phyloP scores from a whole-genome alignment of 1,140 invertebrate genomes.

The Heliconius himera region DNA sequence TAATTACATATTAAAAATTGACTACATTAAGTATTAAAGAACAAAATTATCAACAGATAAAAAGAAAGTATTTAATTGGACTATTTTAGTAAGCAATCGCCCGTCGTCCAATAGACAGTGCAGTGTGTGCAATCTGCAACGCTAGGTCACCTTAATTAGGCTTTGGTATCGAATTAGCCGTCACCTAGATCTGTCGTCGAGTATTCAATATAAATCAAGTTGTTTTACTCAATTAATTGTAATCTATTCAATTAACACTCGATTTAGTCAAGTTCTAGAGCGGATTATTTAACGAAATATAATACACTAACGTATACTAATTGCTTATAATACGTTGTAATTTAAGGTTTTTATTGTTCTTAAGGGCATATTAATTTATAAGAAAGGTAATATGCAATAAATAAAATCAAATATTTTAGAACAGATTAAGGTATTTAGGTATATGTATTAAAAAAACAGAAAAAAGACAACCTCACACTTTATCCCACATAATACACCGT shows the following conservation, averaged over 20 bases:
- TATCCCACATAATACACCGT: too few relatives aligned
- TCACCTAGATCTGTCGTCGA: conserved; percentile 25
- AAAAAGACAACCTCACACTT: too few relatives aligned
- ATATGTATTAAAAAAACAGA: too few relatives aligned
- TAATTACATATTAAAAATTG: too few relatives aligned
- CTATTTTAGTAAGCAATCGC: too few relatives aligned
- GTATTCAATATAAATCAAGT: conserved; percentile 2
- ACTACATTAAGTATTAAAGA: not conserved
- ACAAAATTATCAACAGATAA: not conserved
- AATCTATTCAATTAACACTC: conserved; percentile 13
- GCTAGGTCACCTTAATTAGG: conserved; percentile 23
- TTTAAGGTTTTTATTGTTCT: not conserved
- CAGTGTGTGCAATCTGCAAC: conserved; percentile 1
- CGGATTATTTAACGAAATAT: not conserved
- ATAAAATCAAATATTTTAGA: too few relatives aligned
- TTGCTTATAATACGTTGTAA: not conserved
- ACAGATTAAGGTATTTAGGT: too few relatives aligned
- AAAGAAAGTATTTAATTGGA: not conserved
- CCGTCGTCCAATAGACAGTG: not conserved
- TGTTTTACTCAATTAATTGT: conserved; percentile 10
- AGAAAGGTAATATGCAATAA: not conserved
- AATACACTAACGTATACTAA: not conserved
- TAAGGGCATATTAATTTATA: not conserved
- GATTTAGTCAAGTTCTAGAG: not conserved
- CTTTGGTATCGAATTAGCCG: conserved; percentile 14